Conservation (phyloP, 2,888 invertebrate genomes). For the Argyresthia goedartella region DNA sequence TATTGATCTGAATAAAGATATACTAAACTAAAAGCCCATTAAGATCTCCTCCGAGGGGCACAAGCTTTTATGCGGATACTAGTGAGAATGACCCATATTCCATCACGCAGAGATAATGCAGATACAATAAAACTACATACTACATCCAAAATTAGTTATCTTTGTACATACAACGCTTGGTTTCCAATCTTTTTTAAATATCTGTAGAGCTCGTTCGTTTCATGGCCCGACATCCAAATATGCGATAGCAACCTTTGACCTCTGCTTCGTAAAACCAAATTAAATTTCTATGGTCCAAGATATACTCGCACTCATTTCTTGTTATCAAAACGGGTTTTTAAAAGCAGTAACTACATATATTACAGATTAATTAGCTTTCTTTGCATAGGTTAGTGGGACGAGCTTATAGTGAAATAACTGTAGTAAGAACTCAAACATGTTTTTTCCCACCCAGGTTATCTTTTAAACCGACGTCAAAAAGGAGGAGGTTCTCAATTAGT, state of each 20-base stretch:
- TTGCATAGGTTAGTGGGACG: not conserved
- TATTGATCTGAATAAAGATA: too few species aligned
- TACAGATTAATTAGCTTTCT: constrained; percentile 3
- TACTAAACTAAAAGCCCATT: too few species aligned
- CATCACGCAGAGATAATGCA: too few species aligned
- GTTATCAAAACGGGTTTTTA: constrained; percentile 8
- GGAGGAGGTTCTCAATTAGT: too few species aligned
- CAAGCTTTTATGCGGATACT: too few species aligned
- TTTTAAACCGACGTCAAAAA: too few species aligned
- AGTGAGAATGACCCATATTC: too few species aligned
- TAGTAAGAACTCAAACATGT: not conserved
- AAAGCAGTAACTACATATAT: not conserved
- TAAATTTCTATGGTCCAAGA: constrained; percentile 47
- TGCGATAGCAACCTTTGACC: constrained; percentile 35
- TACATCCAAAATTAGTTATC: too few species aligned
- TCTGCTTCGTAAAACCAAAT: constrained; percentile 38
- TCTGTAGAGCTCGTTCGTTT: not conserved
- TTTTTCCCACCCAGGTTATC: not conserved
- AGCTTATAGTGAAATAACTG: not conserved
- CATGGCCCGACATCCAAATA: not conserved
- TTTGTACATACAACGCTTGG: too few species aligned
- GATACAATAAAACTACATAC: too few species aligned
- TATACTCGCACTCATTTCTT: constrained; percentile 19
- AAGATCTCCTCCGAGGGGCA: too few species aligned
- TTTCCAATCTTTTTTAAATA: too few species aligned